Base-by-base conservation (phyloP, 2,888 invertebrate species). In the Macaria liturata region DNA sequence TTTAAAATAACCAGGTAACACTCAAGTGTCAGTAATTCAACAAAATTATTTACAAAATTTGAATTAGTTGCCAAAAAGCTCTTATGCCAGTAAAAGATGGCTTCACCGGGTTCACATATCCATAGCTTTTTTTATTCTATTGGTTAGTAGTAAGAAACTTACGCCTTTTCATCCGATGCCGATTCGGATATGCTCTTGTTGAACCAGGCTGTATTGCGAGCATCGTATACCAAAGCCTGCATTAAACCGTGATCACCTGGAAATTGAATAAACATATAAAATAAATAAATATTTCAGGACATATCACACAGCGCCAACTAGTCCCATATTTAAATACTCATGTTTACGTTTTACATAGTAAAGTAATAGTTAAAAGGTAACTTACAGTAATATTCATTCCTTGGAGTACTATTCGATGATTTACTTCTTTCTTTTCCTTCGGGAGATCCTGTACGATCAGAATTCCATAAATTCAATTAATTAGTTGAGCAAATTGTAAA, bases 151-250 rank as follows among this genome's bases (percentile, higher is more conserved):
- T 20, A 54, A 59, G n/a, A n/a, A 31, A 86, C 90, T 89, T 84
- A 91, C 91, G 90, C 91, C 61, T 89, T 91, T 44, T 96, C 96
- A 69, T 96, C 96, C 63, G 95, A 95, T 30, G 94, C 94, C 44
- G 94, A 95, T 49, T 93, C 93, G 51, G 95, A 95, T 68, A 95
- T 95, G 78, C 95, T 96, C 67, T 95, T 94, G 68, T 95, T 95
- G 81, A 97, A 97, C 95, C 97, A 96, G 67, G 95, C 94, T 1
- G 98, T 98, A 66, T 96, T 96, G 77, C 96, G 94, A 6, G 98
- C 98, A 82, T 98, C 98, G 76, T 96, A 97, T 1, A 98, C 96
- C 50, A 98, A 88, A 52, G 96, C 96, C 77, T 96, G 95, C 84
- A 98, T 95, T 53, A 98, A 91, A 70, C 96, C 95, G 66, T 97